Conservation (phyloP, 1,140 invertebrate species). For the Hydropsyche tenuis region DNA sequence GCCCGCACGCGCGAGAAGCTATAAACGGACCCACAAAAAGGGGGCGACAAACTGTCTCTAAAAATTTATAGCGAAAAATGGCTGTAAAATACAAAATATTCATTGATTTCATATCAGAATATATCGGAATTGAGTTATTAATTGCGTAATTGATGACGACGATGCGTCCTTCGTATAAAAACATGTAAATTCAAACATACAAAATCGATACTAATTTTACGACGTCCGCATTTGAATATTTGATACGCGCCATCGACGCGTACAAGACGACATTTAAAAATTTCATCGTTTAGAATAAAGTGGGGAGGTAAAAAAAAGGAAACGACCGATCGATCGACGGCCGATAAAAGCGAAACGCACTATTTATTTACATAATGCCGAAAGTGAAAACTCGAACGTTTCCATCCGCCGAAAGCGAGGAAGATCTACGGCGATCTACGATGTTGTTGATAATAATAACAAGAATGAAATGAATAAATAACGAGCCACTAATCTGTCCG, state of each 20-base stretch:
- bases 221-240: conserved; percentile 14
- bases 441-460: background rate
- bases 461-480: conserved; percentile 15
- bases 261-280: conserved; percentile 2
- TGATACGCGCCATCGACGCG: conserved; percentile 2
- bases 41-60: too few species aligned
- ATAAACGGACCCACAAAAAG: background rate
- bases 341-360: background rate
- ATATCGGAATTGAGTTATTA: too few species aligned
- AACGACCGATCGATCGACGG: background rate
- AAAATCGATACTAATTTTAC: conserved; percentile 12
- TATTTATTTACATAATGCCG: background rate
- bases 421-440: too few species aligned
- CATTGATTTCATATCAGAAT: too few species aligned
- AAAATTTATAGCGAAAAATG: too few species aligned
- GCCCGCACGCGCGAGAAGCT: background rate
- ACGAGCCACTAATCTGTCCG: conserved; percentile 35
- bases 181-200: too few species aligned
- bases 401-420: background rate
- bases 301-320: too few species aligned
- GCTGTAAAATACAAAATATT: too few species aligned
- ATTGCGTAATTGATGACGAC: too few species aligned
- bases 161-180: too few species aligned
- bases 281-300: too few species aligned
- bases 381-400: background rate